Conservation (phyloP, 2,113 vertebrate species). For the pig (Sus scrofa) region T2T-Sscrofa CM000812.6:122499001-122499500, state of each 20-base stretch:
- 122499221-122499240: background rate
- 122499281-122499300: conserved; percentile 31
- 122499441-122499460: background rate
- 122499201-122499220: background rate
- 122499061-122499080: background rate
- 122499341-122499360: background rate
- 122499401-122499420: background rate
- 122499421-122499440: background rate
- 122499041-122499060: background rate
- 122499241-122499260: background rate
- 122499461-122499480: background rate
- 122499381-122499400: conserved; percentile 14
- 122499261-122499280: background rate
- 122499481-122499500: background rate
- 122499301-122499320: background rate
- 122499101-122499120: background rate
- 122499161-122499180: background rate
- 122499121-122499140: background rate
- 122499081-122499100: background rate
- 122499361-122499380: background rate
- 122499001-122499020: conserved; percentile 3
- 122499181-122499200: background rate
- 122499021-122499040: conserved; percentile 16
- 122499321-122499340: background rate
- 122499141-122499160: background rate